These are phyloP conservation scores for Microctenopoma stevenorrisi DNA, from an alignment of 2,797 vertebrate genomes.

Conservation along the genomic window DNA sequence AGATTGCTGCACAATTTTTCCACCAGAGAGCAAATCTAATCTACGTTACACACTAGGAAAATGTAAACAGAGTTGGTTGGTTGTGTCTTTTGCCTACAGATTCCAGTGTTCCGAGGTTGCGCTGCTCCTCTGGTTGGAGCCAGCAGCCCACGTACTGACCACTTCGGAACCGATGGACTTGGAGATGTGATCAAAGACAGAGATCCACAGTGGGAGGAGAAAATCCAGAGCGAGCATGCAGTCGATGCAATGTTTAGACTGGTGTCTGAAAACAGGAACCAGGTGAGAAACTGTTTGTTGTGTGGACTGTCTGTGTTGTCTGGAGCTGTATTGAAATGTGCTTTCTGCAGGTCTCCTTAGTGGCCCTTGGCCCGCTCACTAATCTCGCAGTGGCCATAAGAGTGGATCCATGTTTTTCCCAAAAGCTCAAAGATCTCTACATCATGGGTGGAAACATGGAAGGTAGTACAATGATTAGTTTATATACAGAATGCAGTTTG, in stretches of 20 bases:
- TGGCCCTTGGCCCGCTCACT: slow-evolving; percentile 84
- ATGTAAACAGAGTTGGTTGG: too few species aligned
- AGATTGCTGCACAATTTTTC: too few species aligned
- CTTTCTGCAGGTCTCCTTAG: slow-evolving; percentile 79
- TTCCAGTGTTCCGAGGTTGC: slow-evolving; percentile 83
- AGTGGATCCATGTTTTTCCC: slow-evolving; percentile 80
- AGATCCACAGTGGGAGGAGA: slow-evolving; percentile 75
- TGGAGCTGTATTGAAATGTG: neutral
- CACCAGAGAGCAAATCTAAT: too few species aligned
- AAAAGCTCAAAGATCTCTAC: slow-evolving; percentile 82
- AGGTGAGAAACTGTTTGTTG: slow-evolving; percentile 63
- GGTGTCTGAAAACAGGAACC: slow-evolving; percentile 76
- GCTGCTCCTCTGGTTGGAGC: slow-evolving; percentile 69
- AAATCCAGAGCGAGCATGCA: slow-evolving; percentile 80
- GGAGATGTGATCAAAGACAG: slow-evolving; percentile 79
- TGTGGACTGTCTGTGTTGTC: neutral
- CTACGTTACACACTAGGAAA: too few species aligned
- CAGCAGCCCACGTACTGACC: slow-evolving; percentile 37
- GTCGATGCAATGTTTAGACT: slow-evolving; percentile 79
- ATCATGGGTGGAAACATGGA: slow-evolving; percentile 89
- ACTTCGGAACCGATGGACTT: slow-evolving; percentile 84
- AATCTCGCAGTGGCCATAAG: slow-evolving; percentile 84
- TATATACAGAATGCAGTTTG: neutral
- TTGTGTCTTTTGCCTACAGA: slow-evolving; percentile 55
- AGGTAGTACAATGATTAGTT: slow-evolving; percentile 62